Conservation (phyloP, 2,113 vertebrate genomes). For the Cottus gobio region DNA sequence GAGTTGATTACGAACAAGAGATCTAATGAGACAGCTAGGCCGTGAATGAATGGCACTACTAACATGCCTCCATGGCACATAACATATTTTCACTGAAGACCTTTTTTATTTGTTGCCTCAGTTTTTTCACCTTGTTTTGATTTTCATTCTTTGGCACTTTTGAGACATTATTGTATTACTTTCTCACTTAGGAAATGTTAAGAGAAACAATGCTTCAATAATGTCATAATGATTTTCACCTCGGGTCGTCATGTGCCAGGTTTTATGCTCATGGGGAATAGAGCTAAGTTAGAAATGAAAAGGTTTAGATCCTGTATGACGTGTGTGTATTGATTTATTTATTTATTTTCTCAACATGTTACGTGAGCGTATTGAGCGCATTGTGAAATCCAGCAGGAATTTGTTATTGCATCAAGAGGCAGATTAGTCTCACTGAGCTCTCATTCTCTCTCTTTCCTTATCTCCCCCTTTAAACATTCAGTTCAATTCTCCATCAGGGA, state of each 20-base stretch:
- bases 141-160: conserved; percentile 38
- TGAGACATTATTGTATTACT: conserved; percentile 29
- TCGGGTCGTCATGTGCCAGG: not conserved
- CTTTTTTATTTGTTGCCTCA: conserved; percentile 53
- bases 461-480: conserved; percentile 30
- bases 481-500: conserved; percentile 73
- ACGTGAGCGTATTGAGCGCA: conserved; percentile 53
- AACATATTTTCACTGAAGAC: conserved; percentile 3
- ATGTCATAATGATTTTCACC: conserved; percentile 43
- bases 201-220: conserved; percentile 23
- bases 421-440: conserved; percentile 61
- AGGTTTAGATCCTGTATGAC: conserved; percentile 6
- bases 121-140: conserved; percentile 36
- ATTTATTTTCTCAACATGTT: conserved; percentile 19
- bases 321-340: conserved; percentile 27
- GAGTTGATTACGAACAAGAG: conserved; percentile 34
- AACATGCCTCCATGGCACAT: conserved; percentile 11
- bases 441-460: conserved; percentile 5
- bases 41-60: conserved; percentile 25
- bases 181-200: conserved; percentile 2
- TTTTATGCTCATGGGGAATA: conserved; percentile 21
- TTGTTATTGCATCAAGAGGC: conserved; percentile 61
- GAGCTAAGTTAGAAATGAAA: conserved; percentile 44
- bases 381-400: conserved; percentile 72
- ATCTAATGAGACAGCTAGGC: conserved; percentile 32